phyloP scores from a whole-genome alignment of 1,140 invertebrate genomes.

The Triops longicaudatus region DNA sequence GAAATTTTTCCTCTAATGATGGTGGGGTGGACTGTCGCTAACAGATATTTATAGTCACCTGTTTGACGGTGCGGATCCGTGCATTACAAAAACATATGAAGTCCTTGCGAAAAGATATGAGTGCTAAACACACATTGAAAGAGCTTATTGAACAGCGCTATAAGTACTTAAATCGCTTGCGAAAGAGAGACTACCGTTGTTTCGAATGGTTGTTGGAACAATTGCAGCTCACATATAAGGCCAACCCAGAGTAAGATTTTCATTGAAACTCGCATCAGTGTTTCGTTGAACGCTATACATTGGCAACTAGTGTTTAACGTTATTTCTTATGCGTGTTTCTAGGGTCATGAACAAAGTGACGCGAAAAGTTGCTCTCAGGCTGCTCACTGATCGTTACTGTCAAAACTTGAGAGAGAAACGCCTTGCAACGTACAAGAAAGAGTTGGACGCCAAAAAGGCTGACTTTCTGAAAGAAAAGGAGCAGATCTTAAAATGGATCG shows the following conservation, averaged over 20 bases:
- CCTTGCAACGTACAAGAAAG: constrained; percentile 50
- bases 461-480: constrained; percentile 52
- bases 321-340: constrained; percentile 30
- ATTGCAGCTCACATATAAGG: constrained; percentile 65
- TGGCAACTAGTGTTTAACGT: constrained; percentile 20
- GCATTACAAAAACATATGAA: constrained; percentile 46
- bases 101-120: constrained; percentile 44
- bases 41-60: constrained; percentile 44
- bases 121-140: constrained; percentile 49
- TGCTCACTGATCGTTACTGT: constrained; percentile 56
- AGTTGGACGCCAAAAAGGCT: constrained; percentile 56
- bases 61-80: constrained; percentile 47
- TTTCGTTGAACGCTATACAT: no score
- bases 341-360: constrained; percentile 47
- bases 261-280: constrained; percentile 14
- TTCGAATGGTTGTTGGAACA: constrained; percentile 80
- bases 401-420: constrained; percentile 54
- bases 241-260: constrained; percentile 47
- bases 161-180: constrained; percentile 56
- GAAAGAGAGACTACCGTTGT: constrained; percentile 65
- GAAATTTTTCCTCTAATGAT: constrained; percentile 21
- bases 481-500: constrained; percentile 54
- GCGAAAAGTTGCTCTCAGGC: constrained; percentile 55
- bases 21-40: neutral
- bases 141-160: constrained; percentile 66